phyloP scores from a whole-genome alignment of 2,888 invertebrate species.

The Caenorhabditis angaria region DNA sequence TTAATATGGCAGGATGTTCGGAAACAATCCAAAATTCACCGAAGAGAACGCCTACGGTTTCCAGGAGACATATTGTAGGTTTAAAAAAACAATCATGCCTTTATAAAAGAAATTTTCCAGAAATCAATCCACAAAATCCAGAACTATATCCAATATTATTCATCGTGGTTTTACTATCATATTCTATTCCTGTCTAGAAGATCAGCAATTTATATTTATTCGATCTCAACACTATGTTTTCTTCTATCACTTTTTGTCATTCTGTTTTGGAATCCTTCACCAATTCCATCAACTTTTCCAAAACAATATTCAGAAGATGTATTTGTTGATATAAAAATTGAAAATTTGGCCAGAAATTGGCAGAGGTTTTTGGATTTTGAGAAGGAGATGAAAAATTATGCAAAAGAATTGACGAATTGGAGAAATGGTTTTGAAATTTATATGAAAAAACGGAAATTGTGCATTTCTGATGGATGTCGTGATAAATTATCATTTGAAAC shows the following conservation, averaged over 20 bases:
- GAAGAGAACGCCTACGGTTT: too few species aligned
- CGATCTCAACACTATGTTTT: neutral
- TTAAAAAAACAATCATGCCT: too few species aligned
- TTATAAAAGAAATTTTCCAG: too few species aligned
- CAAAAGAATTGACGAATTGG: neutral
- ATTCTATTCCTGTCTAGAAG: neutral
- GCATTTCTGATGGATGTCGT: neutral
- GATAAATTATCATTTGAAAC: neutral
- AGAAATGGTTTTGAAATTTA: neutral
- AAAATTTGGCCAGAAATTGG: neutral
- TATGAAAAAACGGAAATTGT: neutral
- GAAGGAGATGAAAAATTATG: neutral
- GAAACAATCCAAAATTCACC: neutral
- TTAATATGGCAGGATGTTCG: too few species aligned
- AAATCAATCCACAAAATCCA: neutral
- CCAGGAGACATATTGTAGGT: too few species aligned
- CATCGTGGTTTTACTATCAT: neutral
- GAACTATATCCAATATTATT: neutral
- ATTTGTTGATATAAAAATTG: neutral
- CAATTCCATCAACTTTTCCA: too few species aligned
- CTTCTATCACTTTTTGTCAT: neutral
- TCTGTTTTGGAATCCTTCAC: neutral
- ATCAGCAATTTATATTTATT: neutral
- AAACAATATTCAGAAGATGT: neutral
- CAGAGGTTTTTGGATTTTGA: neutral